These are phyloP conservation scores for Hemibagrus guttatus DNA, from an alignment of 2,797 vertebrate species.

Conservation along the genomic window DNA sequence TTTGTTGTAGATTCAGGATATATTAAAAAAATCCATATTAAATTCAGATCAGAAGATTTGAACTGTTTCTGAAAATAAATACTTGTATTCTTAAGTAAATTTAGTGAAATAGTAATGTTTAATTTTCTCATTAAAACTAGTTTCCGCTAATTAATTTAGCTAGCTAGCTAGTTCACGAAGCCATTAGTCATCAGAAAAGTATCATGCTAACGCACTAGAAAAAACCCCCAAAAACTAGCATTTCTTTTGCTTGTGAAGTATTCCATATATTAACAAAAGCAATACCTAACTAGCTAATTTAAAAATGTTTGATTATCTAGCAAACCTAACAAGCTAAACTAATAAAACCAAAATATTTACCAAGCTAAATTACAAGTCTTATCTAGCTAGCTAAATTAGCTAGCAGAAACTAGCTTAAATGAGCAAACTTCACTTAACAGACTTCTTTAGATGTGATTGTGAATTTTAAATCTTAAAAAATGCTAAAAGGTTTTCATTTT, in stretches of 20 bases:
- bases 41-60: too few species aligned
- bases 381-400: background rate
- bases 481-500: background rate
- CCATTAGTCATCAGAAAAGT: background rate
- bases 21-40: too few species aligned
- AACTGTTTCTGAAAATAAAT: too few species aligned
- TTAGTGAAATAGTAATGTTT: background rate
- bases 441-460: background rate
- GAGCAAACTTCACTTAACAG: background rate
- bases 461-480: background rate
- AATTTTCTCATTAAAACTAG: background rate
- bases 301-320: background rate
- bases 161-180: background rate
- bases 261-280: background rate
- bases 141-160: background rate
- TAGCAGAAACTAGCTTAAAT: background rate
- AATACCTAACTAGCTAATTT: background rate
- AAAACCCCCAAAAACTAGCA: background rate
- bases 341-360: background rate
- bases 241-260: background rate
- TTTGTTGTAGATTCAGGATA: background rate
- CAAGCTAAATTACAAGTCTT: background rate
- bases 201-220: background rate
- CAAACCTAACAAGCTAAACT: background rate
- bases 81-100: too few species aligned